A percentile compares a stretch with the other conserved stretches of the same genome.
phyloP scores from a whole-genome alignment of 1,140 invertebrate genomes.

The Coptotermes formosanus region DNA sequence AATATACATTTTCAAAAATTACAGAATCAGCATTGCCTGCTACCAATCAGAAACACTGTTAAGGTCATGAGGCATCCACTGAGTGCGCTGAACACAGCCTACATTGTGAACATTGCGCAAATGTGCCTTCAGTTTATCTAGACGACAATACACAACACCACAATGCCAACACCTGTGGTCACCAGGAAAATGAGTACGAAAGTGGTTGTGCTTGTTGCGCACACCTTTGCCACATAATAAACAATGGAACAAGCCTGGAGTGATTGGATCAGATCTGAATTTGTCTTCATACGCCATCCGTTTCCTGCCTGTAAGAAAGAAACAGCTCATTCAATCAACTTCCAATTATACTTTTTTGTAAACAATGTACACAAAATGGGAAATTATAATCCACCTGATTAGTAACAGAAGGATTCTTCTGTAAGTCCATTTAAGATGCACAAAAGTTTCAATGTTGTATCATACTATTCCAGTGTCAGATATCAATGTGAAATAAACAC shows the following conservation, averaged over 20 bases:
- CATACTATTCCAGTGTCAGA: too few species aligned
- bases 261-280: slow-evolving; percentile 37
- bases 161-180: slow-evolving; percentile 22
- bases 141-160: slow-evolving; percentile 9
- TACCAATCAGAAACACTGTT: background rate
- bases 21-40: background rate
- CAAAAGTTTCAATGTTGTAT: too few species aligned
- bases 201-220: slow-evolving; percentile 25
- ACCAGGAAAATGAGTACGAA: slow-evolving; percentile 22
- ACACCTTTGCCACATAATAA: slow-evolving; percentile 26
- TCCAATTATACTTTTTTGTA: background rate
- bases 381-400: too few species aligned
- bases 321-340: background rate
- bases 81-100: slow-evolving; percentile 27
- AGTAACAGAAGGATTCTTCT: too few species aligned
- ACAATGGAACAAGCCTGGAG: slow-evolving; percentile 37
- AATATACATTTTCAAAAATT: background rate
- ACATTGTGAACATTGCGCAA: slow-evolving; percentile 37
- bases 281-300: slow-evolving; percentile 35
- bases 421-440: too few species aligned
- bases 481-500: too few species aligned
- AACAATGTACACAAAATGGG: background rate
- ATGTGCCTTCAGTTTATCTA: slow-evolving; percentile 38
- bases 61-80: background rate
- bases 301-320: slow-evolving; percentile 21